phyloP scores from a whole-genome alignment of 2,797 vertebrate species.

The Odontamblyopus rebecca region DNA sequence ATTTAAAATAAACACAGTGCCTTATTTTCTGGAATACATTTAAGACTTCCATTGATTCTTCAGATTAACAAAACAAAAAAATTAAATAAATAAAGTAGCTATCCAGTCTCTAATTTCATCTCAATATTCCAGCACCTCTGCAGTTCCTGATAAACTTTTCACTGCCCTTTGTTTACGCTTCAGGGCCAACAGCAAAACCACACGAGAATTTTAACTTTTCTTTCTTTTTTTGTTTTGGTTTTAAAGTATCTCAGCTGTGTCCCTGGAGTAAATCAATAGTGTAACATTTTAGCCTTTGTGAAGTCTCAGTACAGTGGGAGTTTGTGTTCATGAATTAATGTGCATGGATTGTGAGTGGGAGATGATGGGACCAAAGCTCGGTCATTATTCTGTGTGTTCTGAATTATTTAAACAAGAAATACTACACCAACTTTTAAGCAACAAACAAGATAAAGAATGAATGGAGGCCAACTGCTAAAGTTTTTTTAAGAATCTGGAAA shows the following conservation, averaged over 20 bases:
- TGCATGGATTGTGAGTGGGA: slow-evolving; percentile 39
- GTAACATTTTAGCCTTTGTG: slow-evolving; percentile 24
- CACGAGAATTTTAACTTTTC: slow-evolving; percentile 1
- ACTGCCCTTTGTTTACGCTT: slow-evolving; percentile 6
- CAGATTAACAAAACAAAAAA: neutral
- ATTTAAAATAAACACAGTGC: neutral
- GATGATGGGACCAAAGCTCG: slow-evolving; percentile 23
- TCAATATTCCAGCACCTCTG: neutral
- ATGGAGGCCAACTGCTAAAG: neutral
- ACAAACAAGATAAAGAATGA: neutral
- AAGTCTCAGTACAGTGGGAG: slow-evolving; percentile 20
- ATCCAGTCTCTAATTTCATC: neutral
- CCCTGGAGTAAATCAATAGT: slow-evolving; percentile 36
- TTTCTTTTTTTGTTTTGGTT: neutral
- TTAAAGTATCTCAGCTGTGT: slow-evolving; percentile 45
- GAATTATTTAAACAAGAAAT: slow-evolving; percentile 7
- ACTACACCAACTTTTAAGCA: slow-evolving; percentile 12
- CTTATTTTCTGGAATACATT: neutral
- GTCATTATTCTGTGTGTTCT: slow-evolving; percentile 14
- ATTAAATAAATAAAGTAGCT: neutral
- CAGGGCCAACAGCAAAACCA: neutral
- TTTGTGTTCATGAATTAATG: slow-evolving; percentile 26
- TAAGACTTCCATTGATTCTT: neutral
- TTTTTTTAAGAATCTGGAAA: neutral
- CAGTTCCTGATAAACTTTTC: neutral